Evolutionary conservation across 2,888 invertebrate species (phyloP).

Genomic region (Eumerus sabulonum): DNA sequence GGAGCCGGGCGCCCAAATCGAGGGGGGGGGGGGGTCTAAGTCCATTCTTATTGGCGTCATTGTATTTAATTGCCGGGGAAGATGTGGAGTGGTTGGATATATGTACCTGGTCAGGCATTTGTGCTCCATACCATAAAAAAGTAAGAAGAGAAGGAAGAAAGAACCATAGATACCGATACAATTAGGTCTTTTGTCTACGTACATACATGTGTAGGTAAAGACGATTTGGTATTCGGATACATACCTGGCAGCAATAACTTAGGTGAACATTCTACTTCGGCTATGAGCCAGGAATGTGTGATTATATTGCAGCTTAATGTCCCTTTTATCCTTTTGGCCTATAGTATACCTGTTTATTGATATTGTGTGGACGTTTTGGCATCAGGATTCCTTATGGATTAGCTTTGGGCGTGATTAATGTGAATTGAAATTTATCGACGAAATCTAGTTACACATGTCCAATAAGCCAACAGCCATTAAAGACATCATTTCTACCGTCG

Average conservation of each 20-base stretch:
- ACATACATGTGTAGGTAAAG: not conserved
- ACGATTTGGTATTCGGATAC: constrained; percentile 50
- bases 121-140: constrained; percentile 11
- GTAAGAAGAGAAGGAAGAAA: not conserved
- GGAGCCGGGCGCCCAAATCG: not conserved
- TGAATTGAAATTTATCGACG: constrained; percentile 10
- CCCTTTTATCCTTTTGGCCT: constrained; percentile 8
- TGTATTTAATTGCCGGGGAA: constrained; percentile 6
- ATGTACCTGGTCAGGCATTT: constrained; percentile 24
- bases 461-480: no score
- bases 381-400: constrained; percentile 15
- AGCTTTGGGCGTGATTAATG: not conserved
- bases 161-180: constrained; percentile 1
- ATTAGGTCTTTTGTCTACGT: not conserved
- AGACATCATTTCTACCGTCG: no score
- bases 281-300: constrained; percentile 42
- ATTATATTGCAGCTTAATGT: constrained; percentile 50
- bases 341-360: not conserved
- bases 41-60: constrained; percentile 16
- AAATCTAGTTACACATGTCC: no score
- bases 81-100: constrained; percentile 26
- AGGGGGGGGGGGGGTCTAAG: not conserved
- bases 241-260: constrained; percentile 47
- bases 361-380: not conserved
- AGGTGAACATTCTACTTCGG: constrained; percentile 29